These are phyloP conservation scores for Sceloporus tristichus DNA, from an alignment of 2,113 vertebrate species.

Conservation along the genomic window DNA sequence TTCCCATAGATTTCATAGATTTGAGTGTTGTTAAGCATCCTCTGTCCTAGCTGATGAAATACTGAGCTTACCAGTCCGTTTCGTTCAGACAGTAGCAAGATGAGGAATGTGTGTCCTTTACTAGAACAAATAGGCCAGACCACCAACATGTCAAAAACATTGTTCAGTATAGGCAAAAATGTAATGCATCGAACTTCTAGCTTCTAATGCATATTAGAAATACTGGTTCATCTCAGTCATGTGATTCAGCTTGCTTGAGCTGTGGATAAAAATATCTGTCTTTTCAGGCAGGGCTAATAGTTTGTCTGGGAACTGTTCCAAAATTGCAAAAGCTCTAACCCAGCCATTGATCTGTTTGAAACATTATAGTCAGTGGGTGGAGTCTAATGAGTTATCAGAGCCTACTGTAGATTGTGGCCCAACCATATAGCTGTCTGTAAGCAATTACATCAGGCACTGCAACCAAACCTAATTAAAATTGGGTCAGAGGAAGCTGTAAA, in stretches of 20 bases:
- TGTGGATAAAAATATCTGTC: background rate
- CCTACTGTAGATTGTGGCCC: background rate
- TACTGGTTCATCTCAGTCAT: constrained; percentile 5
- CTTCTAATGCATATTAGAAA: background rate
- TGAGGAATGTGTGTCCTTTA: constrained; percentile 3
- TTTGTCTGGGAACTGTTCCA: constrained; percentile 22
- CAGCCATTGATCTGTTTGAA: constrained; percentile 19
- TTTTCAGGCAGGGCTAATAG: constrained; percentile 24
- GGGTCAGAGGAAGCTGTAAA: background rate
- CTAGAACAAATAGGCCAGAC: constrained; percentile 18
- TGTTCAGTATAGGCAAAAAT: constrained; percentile 34
- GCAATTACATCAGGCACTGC: constrained; percentile 26
- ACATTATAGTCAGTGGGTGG: background rate
- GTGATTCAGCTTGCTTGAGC: background rate
- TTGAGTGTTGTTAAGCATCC: background rate
- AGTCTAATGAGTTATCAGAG: background rate
- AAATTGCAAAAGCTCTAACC: background rate
- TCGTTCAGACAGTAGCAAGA: background rate
- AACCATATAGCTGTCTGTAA: background rate
- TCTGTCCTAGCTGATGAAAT: background rate
- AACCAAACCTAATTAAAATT: background rate
- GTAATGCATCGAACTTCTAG: background rate
- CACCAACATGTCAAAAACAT: constrained; percentile 2
- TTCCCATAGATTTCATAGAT: too few species aligned
- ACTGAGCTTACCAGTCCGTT: background rate